Base-by-base conservation (phyloP, 2,797 vertebrate species). In the Hypotaenidia philippensis region DNA sequence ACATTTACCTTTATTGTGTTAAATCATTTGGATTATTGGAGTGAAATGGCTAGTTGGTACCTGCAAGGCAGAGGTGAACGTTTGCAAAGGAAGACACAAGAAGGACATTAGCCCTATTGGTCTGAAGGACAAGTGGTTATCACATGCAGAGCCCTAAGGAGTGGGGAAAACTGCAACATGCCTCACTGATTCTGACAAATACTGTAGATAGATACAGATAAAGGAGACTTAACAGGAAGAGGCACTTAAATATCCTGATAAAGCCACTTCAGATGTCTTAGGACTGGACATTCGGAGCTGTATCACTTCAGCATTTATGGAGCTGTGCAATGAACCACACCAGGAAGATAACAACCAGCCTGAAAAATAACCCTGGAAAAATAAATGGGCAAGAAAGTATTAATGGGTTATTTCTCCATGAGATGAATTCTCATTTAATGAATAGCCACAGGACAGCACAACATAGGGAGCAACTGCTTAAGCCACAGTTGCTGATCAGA, bases 361-460 rank as follows among this genome's bases (percentile, higher is more conserved):
- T 66, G 68, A 63, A 87, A 92, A 91, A 77, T 70, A 84, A 83
- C 40, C 20, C 44, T 70, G 68, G 71, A 84, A 84, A 90, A 83
- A 63, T n/a, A 90, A 93, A 87, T 17, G 79, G 47, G 32, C 66
- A 83, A 32, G 52, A 45, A 92, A 92, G 65, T 71, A 77, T n/a
- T 74, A 71, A 89, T 20, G 44, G 31, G 32, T 69, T 94, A 69
- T 90, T 80, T 83, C 40, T 70, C 44, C 5, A 2, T 7, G 16
- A 66, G 75, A 79, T 1, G 3, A 85, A 36, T 65, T 84, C 63
- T 65, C 41, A 47, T 89, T 89, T 89, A 40, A 75, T 85, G 60
- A 83, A 83, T 11, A 80, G 84, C 32, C 64, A 71, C 38, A 64
- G 53, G 49, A 77, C 44, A 80, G 44, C 10, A 15, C n/a, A 76